Base-by-base conservation (phyloP, 2,888 invertebrate species). In the Drosophila silvestris region DNA sequence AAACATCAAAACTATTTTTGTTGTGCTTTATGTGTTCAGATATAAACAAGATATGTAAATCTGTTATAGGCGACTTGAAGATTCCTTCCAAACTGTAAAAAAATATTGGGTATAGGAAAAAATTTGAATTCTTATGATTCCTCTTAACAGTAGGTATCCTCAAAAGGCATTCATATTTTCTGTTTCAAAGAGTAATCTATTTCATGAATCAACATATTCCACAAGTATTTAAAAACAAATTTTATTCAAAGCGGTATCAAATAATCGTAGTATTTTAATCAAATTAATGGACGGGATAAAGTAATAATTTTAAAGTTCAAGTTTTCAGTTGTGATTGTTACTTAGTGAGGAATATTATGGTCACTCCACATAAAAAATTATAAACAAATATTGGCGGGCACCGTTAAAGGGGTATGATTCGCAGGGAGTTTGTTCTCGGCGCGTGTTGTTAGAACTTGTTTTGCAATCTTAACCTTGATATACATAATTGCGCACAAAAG, bases 401-500 rank as follows among this genome's bases (percentile, higher is more conserved):
- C 28, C 35, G 19, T 35, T 58, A 14, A 19, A 54, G 33, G 54
- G 47, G 60, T 67, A 52, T 63, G 58, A 71, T 66, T 66, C 70
- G 39, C 3, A 37, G 26, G 33, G 14, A 47, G 60, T 33, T 63
- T 57, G 39, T 54, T 61, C 12, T 51, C 3, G 57, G 39, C 64
- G 62, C 59, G 58, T 88, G 69, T 69, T 77, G n/a, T 44, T 50
- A 3, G 64, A 37, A 56, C 64, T 64, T 30, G 35, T 53, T 65
- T 79, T 65, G 79, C 81, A 89, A 74, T 83, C 76, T 69, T 70
- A 81, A 71, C 89, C 83, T 89, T 84, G 89, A 79, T 86, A 85
- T 68, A 66, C 62, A 83, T 76, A 88, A 74, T 80, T 83, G 88
- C 83, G 80, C 88, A 83, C 65, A 75, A 79, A 59, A 30, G 59